Conservation (phyloP, 2,888 invertebrate species). For the Eupeodes latifasciatus region DNA sequence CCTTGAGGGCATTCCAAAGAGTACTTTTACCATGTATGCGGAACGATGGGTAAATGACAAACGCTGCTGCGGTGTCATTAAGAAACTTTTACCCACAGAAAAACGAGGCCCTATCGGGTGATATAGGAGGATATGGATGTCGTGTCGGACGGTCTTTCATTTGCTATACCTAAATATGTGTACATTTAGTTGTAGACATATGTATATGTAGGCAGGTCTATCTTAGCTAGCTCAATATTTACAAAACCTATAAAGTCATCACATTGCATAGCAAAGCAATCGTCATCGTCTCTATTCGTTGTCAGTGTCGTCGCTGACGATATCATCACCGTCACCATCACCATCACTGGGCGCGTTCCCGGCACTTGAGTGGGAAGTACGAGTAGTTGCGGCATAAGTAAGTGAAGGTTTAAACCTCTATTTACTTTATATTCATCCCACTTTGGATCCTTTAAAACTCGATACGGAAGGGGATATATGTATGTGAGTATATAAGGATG, state of each 20-base stretch:
- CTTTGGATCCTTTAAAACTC: constrained; percentile 33
- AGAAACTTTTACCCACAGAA: constrained; percentile 52
- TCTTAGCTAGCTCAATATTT: constrained; percentile 58
- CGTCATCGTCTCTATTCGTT: background rate
- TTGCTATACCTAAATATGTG: background rate
- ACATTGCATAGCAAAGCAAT: constrained; percentile 26
- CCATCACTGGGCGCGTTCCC: background rate
- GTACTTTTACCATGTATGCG: constrained; percentile 9
- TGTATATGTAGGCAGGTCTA: background rate
- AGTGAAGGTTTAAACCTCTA: constrained; percentile 40
- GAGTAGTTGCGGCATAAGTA: constrained; percentile 35
- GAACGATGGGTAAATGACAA: constrained; percentile 39
- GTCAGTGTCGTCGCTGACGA: constrained; percentile 15
- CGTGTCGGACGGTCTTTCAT: constrained; percentile 18
- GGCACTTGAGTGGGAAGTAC: constrained; percentile 26
- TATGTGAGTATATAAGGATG: background rate
- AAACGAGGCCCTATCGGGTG: background rate
- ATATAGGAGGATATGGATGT: too few species aligned
- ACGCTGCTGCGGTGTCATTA: constrained; percentile 51
- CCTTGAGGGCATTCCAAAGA: constrained; percentile 27
- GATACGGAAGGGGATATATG: constrained; percentile 5
- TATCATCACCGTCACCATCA: background rate
- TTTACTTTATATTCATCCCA: constrained; percentile 31
- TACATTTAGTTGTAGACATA: background rate
- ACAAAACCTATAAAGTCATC: constrained; percentile 65